Base-by-base conservation (phyloP, 1,140 invertebrate species). In the Charaxes varanes region DNA sequence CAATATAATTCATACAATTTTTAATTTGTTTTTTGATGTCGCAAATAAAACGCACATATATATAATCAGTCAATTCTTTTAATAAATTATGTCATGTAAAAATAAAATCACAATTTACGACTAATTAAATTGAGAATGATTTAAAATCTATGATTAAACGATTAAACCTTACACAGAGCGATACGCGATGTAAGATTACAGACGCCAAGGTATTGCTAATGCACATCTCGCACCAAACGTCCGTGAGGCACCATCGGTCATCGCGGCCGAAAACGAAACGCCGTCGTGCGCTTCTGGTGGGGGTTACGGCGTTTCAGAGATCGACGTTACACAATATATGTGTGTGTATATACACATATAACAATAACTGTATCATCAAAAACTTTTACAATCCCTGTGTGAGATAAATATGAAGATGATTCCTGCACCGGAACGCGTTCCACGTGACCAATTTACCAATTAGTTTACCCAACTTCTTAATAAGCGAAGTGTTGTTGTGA, bases 61-160 rank as follows among this genome's bases (percentile, higher is more conserved):
- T n/a, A 6, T 12, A 5, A 36, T 42, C 46, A 49, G 38, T 49
- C 48, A 30, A 31, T 45, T 42, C 65, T 59, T 78, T 78, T 74
- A 72, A 73, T 77, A 77, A 68, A 69, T 72, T 57, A 68, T 73
- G 70, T 74, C 70, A 78, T 71, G 73, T 78, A 78, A 69, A 72
- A 62, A 55, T 53, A 60, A 68, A 63, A 68, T 74, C 62, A 71
- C 66, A 73, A 67, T 54, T 53, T 18, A 58, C 33, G 28, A 45
- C 32, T 45, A 21, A 21, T 45, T 19, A 51, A 36, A 50, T 30
- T 58, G 43, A 62, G 44, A 55, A 53, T 59, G 49, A 58, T 58
- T 48, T 37, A 32, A 56, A 49, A 36, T 53, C 45, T 60, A 62
- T 37, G 45, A 53, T 55, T 47, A 56, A 44, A 55, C 17, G 45